Percentiles rank a stretch among this genome's conserved stretches.
These are phyloP conservation scores for Cremastinae sp. DNA, from an alignment of 2,888 invertebrate genomes.

Conservation along the genomic window DNA sequence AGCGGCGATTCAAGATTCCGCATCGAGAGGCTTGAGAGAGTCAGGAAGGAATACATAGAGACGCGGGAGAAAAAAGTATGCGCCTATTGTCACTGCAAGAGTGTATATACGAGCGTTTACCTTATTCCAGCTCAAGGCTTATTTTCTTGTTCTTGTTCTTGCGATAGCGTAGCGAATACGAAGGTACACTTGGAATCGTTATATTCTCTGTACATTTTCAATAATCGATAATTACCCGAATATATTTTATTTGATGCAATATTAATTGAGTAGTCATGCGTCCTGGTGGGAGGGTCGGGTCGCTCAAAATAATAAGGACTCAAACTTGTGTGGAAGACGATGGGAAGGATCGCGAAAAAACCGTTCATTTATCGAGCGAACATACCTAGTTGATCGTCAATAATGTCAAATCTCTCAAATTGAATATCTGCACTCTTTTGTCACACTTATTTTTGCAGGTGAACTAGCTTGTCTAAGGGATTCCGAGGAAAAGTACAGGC, in stretches of 20 bases:
- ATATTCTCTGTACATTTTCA: conserved; percentile 4
- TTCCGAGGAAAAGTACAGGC: conserved; percentile 89
- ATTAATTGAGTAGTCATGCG: conserved; percentile 4
- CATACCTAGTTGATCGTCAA: conserved; percentile 21
- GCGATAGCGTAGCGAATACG: conserved; percentile 11
- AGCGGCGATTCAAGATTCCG: conserved; percentile 40
- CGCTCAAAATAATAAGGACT: conserved; percentile 11
- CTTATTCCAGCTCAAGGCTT: conserved; percentile 25
- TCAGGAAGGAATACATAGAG: conserved; percentile 44
- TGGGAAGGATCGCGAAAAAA: conserved; percentile 11
- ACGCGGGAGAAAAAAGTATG: conserved; percentile 56
- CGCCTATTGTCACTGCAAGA: conserved; percentile 51
- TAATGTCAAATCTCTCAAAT: background rate
- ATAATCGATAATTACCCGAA: conserved; percentile 2
- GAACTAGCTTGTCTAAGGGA: conserved; percentile 87
- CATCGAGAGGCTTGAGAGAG: conserved; percentile 48
- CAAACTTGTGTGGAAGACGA: conserved; percentile 27
- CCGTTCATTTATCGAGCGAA: conserved; percentile 13
- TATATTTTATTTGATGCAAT: conserved; percentile 10
- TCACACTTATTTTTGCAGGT: conserved; percentile 81
- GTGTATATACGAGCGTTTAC: conserved; percentile 44
- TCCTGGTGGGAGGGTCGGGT: conserved; percentile 29
- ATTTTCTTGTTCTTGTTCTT: conserved; percentile 23
- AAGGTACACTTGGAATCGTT: conserved; percentile 15
- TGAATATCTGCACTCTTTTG: conserved; percentile 33